Base-by-base conservation (phyloP, 2,888 invertebrate genomes). In the Chaetogeoica ovagalla region DNA sequence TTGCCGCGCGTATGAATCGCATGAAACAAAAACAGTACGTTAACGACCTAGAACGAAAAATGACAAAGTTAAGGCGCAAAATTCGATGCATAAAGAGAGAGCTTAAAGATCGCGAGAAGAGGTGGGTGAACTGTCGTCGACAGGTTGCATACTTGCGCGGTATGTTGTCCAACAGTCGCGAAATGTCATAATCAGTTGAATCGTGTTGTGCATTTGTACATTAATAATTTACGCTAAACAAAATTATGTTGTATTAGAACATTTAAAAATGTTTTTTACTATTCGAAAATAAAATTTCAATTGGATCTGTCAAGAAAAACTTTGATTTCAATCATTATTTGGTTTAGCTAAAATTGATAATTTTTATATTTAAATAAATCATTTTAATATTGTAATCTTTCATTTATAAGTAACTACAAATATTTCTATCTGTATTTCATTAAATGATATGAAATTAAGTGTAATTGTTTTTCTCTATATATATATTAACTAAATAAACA, bases 21-120 rank as follows among this genome's bases (percentile, higher is more conserved):
- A 77, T 69, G 15, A 77, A 77, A 60, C 76, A 77, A 11, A 77
- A 77, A 52, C 68, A 77, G 52, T 77, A 77, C 0, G 76, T 77
- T 15, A 77, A 77, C 7, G 48, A 69, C 17, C 19, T 77, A 37
- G 76, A 77, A 48, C 69, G 37, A 37, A 77, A 60, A 21, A 69
- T 77, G 69, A 23, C 52, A 1, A n/a, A 2, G 3, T 37, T 77
- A 3, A 77, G 69, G 48, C 69, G 60, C 1, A 69, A 77, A 37
- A 69, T 77, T 13, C 69, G 3, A 13, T 17, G 21, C 8, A 4
- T 69, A 7, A 77, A 69, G 19, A 60, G 59, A 15, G 60, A 69
- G 60, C 9, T 69, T 5, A 43, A 6, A 0, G 76, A 77, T 15
- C 60, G 76, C 3, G 76, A 77, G n/a, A 52, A 69, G 48, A 69